Base-by-base conservation (phyloP, 1,140 invertebrate species). In the Drosophila neocordata region DNA sequence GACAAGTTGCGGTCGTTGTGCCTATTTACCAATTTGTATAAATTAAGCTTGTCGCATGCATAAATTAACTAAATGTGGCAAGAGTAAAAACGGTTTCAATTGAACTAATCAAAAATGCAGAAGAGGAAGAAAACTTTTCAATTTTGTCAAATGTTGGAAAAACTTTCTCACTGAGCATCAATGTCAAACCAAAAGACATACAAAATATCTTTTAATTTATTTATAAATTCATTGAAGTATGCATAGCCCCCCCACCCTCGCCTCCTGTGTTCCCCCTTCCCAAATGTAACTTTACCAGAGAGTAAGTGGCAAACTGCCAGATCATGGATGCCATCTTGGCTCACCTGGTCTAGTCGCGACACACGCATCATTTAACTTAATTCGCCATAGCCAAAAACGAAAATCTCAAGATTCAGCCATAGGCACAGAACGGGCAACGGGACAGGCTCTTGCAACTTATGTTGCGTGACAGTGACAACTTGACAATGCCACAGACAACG, bases 401-500 rank as follows among this genome's bases (percentile, higher is more conserved):
- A 76, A 65, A 51, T 65, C 60, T 62, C 53, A 48, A 58, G 35
- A 20, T 31, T 62, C 35, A 64, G 31, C 9, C 59, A 41, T 56
- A 62, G 63, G 41, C 20, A 15, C 65, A 9, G 34, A 35, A 24
- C 37, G 52, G 35, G 9, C 34, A 62, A 12, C 0, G 61, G 67
- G 57, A 24, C 52, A 59, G 57, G 56, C 73, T 76, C 82, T 82
- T 64, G 76, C 83, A 88, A 88, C 83, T 89, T 88, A 88, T 88
- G 83, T 88, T 89, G 84, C 83, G 83, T 88, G 83, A 88, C 83
- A 88, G 83, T 88, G 83, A 88, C 84, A 88, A 89, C 83, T 89
- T 88, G 83, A 88, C 83, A 88, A 88, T 88, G 83, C 73, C 79
- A 84, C 84, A 88, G 84, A 88, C 79, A 89, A 83, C 75, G 83